Conservation (phyloP, 2,113 vertebrate genomes). For the Rhizomys pruinosus region DNA sequence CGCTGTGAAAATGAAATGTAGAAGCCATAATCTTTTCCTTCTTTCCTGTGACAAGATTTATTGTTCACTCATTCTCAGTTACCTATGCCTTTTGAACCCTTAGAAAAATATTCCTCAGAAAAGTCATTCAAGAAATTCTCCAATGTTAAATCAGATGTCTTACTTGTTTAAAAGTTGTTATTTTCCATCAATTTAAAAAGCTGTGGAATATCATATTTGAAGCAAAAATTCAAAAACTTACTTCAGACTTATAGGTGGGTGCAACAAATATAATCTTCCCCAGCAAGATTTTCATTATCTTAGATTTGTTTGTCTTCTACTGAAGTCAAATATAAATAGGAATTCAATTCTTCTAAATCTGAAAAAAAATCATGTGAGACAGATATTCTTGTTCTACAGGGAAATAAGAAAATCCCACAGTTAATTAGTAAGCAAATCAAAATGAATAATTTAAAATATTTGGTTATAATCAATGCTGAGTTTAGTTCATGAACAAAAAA, state of each 20-base stretch:
- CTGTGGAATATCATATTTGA: not conserved
- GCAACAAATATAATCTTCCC: not conserved
- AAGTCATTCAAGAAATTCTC: not conserved
- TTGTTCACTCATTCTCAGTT: constrained; percentile 26
- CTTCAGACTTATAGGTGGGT: not conserved
- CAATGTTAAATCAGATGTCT: not conserved
- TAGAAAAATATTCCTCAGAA: not conserved
- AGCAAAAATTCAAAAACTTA: not conserved
- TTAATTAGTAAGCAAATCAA: not conserved
- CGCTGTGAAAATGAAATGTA: not conserved
- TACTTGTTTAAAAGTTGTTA: not conserved
- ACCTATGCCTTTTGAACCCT: not conserved
- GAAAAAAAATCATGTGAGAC: not conserved
- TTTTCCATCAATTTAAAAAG: not conserved
- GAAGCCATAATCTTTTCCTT: not conserved
- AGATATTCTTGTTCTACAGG: not conserved
- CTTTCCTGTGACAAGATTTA: not conserved
- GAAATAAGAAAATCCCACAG: not conserved
- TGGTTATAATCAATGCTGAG: not conserved
- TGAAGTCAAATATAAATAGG: not conserved
- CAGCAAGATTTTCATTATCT: not conserved
- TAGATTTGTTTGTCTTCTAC: not conserved
- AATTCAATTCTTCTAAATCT: not conserved
- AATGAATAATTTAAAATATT: not conserved
- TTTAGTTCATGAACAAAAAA: not conserved